Conservation (phyloP, 2,888 invertebrate genomes). For the Trichogramma evanescens region DNA sequence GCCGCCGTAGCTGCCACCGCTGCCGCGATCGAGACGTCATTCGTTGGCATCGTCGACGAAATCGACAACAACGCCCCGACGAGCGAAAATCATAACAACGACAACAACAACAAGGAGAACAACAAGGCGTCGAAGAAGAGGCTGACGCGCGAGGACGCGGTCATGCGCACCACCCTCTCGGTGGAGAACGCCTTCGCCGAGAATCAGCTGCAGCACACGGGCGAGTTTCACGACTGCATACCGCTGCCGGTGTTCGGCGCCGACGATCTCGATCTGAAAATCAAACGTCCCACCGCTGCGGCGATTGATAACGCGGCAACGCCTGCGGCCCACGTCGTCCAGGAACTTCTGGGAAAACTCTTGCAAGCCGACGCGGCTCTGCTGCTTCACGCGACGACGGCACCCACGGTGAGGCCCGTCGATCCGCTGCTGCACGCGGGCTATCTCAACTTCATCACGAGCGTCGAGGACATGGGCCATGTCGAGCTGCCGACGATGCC, state of each 20-base stretch:
- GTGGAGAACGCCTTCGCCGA: conserved; percentile 28
- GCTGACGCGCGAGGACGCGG: conserved; percentile 35
- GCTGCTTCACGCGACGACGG: background rate
- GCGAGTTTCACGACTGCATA: conserved; percentile 46
- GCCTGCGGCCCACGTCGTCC: conserved; percentile 11
- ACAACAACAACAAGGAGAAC: conserved; percentile 11
- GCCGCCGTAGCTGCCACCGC: background rate
- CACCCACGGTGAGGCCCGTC: background rate
- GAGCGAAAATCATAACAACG: background rate
- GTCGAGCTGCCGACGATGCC: conserved; percentile 28
- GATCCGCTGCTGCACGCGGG: conserved; percentile 4
- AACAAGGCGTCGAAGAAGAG: conserved; percentile 25
- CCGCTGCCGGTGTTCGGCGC: conserved; percentile 34
- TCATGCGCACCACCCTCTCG: conserved; percentile 30
- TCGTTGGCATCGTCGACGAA: background rate
- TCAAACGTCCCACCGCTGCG: background rate
- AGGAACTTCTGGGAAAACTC: conserved; percentile 11
- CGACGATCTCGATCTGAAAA: background rate
- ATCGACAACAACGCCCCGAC: conserved; percentile 11
- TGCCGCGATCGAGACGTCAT: background rate
- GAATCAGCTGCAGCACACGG: conserved; percentile 36
- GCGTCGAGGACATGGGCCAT: conserved; percentile 30
- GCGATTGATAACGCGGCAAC: background rate
- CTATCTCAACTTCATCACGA: conserved; percentile 38
- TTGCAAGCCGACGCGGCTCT: background rate